Evolutionary conservation across 1,140 invertebrate species (phyloP), one percentile per base, ranked within the genome.

Genomic region (Geopemphigus sp.): DNA sequence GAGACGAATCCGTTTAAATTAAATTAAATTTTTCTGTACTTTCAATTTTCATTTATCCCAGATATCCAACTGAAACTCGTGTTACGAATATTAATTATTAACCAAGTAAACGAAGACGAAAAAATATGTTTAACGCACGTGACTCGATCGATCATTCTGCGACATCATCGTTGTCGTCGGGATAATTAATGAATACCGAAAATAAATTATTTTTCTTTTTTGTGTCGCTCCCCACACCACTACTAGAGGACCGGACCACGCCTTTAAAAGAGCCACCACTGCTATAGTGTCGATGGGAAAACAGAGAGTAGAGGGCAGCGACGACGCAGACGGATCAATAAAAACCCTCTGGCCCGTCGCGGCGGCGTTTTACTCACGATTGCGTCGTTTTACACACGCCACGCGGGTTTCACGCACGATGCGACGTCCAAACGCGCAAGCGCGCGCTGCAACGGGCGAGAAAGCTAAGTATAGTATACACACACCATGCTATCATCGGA

Each of bases 261-360:
- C 68, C 68, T 47, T 72, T 59, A 50, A 45, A 74, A 59, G 47
- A 10, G 47, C 12, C 8, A 14, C n/a, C 56, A n/a, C 26, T 29
- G 32, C 32, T 6, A 2, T 22, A n/a, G n/a, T 39, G 32, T 4
- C 32, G 32, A 8, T 39, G 26, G 24, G 17, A 17, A 76, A 76
- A 22, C 5, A 5, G 74, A 4, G 32, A 39, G 32, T 39, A 39
- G 32, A 39, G 32, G 32, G 39, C 14, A 11, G 8, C n/a, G 73
- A n/a, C 54, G 57, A 15, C 74, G 57, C 74, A 61, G 74, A 63
- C 74, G 74, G 74, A 78, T 78, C 74, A 78, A 78, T 78, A 78
- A 78, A 78, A 78, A 61, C 54, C 57, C 74, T 63, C 32, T 26
- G 15, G n/a, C 57, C 54, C 74, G 56, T 59, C 74, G 24, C 56